Percentiles rank a stretch among this genome's conserved stretches.
phyloP scores from a whole-genome alignment of 2,113 vertebrate genomes.

The Mustelus asterias region DNA sequence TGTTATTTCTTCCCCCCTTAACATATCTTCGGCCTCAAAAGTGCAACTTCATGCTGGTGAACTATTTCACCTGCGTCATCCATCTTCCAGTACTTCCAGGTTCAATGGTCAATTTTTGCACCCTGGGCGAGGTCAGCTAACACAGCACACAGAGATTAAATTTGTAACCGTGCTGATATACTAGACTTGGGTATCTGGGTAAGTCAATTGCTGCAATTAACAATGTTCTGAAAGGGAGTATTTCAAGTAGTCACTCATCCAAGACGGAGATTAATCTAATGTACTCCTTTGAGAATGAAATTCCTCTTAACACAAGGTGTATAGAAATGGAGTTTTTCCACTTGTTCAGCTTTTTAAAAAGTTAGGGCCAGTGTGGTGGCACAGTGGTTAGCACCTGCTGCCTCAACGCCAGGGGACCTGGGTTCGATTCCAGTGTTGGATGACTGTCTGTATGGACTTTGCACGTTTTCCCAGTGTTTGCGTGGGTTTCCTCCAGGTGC shows the following conservation, averaged over 20 bases:
- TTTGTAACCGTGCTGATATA: background rate
- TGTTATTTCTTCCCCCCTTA: background rate
- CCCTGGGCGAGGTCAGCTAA: background rate
- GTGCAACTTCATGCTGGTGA: background rate
- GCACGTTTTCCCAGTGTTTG: too few relatives aligned
- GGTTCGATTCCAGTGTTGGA: too few relatives aligned
- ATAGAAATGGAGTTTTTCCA: background rate
- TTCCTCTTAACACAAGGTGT: background rate
- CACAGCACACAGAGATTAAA: background rate
- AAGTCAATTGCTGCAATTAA: background rate
- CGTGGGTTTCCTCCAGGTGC: too few relatives aligned
- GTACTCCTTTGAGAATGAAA: background rate
- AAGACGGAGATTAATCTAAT: background rate
- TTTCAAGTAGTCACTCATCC: background rate
- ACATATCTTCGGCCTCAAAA: background rate
- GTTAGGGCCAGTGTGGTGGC: too few relatives aligned
- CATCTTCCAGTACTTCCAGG: background rate
- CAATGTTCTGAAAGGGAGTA: background rate
- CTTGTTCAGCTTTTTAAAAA: background rate
- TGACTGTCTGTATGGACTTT: too few relatives aligned
- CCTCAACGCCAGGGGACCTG: too few relatives aligned
- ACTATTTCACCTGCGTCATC: background rate
- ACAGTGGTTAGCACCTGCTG: too few relatives aligned
- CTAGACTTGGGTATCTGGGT: background rate
- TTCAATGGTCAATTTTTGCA: background rate